These are phyloP conservation scores for Orchestes rusci DNA, from an alignment of 2,888 invertebrate species.

Conservation along the genomic window DNA sequence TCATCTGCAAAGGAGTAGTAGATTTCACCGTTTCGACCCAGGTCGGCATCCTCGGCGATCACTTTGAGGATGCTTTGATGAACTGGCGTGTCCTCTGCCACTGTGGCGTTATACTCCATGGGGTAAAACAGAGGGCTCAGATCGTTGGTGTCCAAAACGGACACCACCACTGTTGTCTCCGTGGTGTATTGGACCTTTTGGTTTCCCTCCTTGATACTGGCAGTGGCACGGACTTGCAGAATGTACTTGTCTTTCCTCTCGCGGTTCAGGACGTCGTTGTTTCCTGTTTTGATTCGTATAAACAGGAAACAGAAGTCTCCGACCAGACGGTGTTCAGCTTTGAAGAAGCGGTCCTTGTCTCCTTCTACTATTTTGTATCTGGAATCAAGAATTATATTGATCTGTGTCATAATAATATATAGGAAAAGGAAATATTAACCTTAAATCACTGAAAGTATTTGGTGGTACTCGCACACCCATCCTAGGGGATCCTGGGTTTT, in stretches of 20 bases:
- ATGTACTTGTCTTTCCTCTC: slow-evolving; percentile 82
- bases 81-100: slow-evolving; percentile 81
- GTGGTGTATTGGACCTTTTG: slow-evolving; percentile 58
- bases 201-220: slow-evolving; percentile 52
- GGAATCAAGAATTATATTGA: neutral
- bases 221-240: slow-evolving; percentile 67
- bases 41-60: slow-evolving; percentile 90
- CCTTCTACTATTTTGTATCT: slow-evolving; percentile 78
- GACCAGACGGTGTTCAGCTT: slow-evolving; percentile 79
- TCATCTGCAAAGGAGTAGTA: slow-evolving; percentile 86
- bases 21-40: slow-evolving; percentile 93
- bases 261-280: slow-evolving; percentile 83
- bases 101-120: slow-evolving; percentile 76
- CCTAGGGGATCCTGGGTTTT: slow-evolving; percentile 62
- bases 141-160: slow-evolving; percentile 80
- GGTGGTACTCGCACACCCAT: slow-evolving; percentile 66
- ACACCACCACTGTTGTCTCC: slow-evolving; percentile 65
- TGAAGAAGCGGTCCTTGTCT: slow-evolving; percentile 85
- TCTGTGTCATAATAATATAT: neutral
- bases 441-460: slow-evolving; percentile 51
- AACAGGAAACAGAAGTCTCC: slow-evolving; percentile 94
- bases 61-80: slow-evolving; percentile 75
- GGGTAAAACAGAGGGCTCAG: slow-evolving; percentile 90
- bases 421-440: slow-evolving; percentile 32
- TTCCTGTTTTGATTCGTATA: slow-evolving; percentile 81